phyloP scores from a whole-genome alignment of 2,113 vertebrate genomes.

The Ceyx cyanopectus region DNA sequence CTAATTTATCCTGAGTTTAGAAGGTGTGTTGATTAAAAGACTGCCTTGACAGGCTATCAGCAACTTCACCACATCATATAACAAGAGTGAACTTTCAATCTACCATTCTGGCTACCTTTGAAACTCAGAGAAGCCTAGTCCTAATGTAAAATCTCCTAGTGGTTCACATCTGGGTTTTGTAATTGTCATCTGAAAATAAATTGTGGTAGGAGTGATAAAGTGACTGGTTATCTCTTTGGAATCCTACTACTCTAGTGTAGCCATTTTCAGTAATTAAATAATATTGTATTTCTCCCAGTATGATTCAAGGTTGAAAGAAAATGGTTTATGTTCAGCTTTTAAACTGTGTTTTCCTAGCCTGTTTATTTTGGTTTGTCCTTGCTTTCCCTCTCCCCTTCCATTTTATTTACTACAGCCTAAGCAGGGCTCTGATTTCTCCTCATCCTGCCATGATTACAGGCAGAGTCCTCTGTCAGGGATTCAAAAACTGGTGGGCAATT shows the following conservation, averaged over 20 bases:
- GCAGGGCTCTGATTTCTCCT: conserved; percentile 40
- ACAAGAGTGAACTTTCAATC: conserved; percentile 39
- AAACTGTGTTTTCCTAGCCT: not conserved
- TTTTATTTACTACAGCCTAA: conserved; percentile 30
- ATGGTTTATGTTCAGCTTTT: not conserved
- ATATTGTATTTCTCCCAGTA: not conserved
- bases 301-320: not conserved
- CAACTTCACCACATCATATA: conserved; percentile 41
- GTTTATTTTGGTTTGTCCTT: conserved; percentile 7
- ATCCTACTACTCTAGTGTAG: not conserved
- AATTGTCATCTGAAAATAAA: conserved; percentile 45
- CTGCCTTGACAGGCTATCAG: conserved; percentile 36
- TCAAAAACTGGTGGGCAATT: not conserved
- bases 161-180: conserved; percentile 60
- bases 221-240: conserved; percentile 35
- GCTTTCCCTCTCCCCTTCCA: not conserved
- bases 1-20: conserved; percentile 8
- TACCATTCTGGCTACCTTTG: conserved; percentile 33
- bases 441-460: not conserved
- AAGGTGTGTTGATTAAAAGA: conserved; percentile 39
- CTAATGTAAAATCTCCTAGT: conserved; percentile 35
- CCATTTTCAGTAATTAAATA: conserved; percentile 31
- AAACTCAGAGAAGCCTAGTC: conserved; percentile 21
- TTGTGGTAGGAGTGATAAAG: conserved; percentile 16
- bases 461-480: conserved; percentile 7